A percentile compares a stretch with the other conserved stretches of the same genome.
These are phyloP conservation scores for Ephialtes manifestator DNA, from an alignment of 2,888 invertebrate genomes.

Conservation along the genomic window DNA sequence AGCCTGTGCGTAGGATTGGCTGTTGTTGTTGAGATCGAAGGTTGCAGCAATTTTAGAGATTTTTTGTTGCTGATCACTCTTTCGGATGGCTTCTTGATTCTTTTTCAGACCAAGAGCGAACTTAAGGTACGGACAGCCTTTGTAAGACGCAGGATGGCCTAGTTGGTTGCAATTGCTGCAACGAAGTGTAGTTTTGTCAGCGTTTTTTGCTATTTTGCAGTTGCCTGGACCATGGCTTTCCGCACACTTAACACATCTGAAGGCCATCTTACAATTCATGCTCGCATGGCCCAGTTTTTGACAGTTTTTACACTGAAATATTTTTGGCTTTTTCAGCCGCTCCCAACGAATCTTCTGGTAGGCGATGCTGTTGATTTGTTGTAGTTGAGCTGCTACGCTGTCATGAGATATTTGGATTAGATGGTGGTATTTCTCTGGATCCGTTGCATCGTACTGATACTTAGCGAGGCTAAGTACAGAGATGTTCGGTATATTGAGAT, in stretches of 20 bases:
- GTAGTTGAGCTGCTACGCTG: neutral
- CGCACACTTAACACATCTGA: too few species aligned
- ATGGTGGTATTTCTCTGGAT: conserved; percentile 4
- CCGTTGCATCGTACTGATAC: neutral
- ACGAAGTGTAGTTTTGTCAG: conserved; percentile 12
- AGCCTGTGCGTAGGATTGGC: neutral
- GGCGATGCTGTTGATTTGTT: conserved; percentile 8
- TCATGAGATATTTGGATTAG: conserved; percentile 16
- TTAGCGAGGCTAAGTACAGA: neutral
- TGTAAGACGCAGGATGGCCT: conserved; percentile 51
- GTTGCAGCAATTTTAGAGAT: neutral
- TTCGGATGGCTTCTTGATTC: neutral
- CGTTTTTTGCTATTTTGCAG: neutral
- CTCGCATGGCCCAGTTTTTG: conserved; percentile 40
- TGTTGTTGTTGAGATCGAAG: neutral
- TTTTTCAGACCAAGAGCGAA: conserved; percentile 7
- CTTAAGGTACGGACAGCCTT: conserved; percentile 36
- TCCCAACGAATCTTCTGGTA: conserved; percentile 50
- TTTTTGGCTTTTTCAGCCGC: conserved; percentile 4
- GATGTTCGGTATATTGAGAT: neutral
- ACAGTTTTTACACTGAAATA: conserved; percentile 42
- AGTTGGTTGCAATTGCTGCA: conserved; percentile 39
- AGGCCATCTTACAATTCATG: neutral
- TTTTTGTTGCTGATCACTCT: neutral
- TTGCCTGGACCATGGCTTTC: conserved; percentile 17